phyloP scores from a whole-genome alignment of 2,797 vertebrate genomes.

The Etheostoma nigrum region DNA sequence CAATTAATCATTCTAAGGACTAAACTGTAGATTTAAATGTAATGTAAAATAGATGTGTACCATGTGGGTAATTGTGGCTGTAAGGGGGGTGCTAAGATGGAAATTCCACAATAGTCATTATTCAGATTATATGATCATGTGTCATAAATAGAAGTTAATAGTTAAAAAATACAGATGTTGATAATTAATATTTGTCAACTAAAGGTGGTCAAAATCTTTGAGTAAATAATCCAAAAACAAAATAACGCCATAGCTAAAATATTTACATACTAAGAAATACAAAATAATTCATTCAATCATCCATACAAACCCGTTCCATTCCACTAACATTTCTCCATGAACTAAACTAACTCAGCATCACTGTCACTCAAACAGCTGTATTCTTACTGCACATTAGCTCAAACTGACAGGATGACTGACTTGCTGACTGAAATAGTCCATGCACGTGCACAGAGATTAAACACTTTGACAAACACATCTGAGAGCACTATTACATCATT shows the following conservation, averaged over 20 bases:
- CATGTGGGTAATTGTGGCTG: not conserved
- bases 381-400: not conserved
- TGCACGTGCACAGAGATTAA: conserved; percentile 7
- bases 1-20: not conserved
- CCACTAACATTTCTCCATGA: conserved; percentile 53
- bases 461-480: conserved; percentile 10
- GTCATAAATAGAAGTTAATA: not conserved
- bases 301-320: conserved; percentile 48
- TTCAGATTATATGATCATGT: not conserved
- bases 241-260: not conserved
- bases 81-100: not conserved
- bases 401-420: conserved; percentile 9
- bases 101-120: not conserved
- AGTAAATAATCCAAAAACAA: not conserved
- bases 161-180: not conserved
- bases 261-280: not conserved
- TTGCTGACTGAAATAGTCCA: conserved; percentile 10
- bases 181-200: not conserved
- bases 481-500: not conserved
- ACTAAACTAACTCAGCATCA: conserved; percentile 19
- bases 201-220: not conserved
- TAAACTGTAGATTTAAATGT: too few species aligned
- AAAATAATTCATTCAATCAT: conserved; percentile 12
- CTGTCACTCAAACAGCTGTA: conserved; percentile 5
- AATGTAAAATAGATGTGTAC: not conserved